Conservation (phyloP, 2,888 invertebrate species). For the Nudaria mundana region DNA sequence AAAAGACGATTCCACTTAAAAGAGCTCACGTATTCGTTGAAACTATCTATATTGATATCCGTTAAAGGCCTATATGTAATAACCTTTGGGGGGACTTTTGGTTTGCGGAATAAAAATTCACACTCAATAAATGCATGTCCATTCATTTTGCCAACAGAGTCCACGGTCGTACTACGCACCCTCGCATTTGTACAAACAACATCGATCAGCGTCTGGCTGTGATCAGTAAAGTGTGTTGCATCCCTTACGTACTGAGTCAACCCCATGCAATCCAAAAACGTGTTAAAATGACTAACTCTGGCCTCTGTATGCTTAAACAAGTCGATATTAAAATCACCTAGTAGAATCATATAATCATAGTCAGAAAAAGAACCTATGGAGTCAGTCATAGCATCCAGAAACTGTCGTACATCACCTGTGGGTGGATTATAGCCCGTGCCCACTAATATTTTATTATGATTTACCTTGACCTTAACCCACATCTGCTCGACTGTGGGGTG, state of each 20-base stretch:
- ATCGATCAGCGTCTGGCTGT: not conserved
- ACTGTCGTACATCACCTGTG: not conserved
- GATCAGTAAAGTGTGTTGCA: not conserved
- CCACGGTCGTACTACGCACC: not conserved
- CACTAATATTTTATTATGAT: not conserved
- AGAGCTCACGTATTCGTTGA: not conserved
- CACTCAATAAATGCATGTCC: constrained; percentile 4
- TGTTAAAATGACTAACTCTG: not conserved
- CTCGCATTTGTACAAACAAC: constrained; percentile 3
- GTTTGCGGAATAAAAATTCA: not conserved
- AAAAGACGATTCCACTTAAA: not conserved
- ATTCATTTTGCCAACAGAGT: not conserved
- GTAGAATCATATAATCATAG: not conserved
- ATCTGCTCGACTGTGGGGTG: not conserved
- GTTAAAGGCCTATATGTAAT: constrained; percentile 2
- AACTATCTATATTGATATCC: not conserved
- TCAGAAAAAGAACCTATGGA: not conserved
- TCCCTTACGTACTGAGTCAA: not conserved
- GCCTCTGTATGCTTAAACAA: not conserved
- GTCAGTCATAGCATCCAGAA: not conserved
- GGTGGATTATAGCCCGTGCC: not conserved
- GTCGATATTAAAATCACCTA: constrained; percentile 1
- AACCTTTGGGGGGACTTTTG: not conserved
- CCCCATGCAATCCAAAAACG: not conserved
- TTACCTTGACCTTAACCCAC: not conserved